A percentile compares a stretch with the other conserved stretches of the same genome.
These are phyloP conservation scores for Amblyjoppa fuscipennis DNA, from an alignment of 2,888 invertebrate genomes.

Conservation along the genomic window DNA sequence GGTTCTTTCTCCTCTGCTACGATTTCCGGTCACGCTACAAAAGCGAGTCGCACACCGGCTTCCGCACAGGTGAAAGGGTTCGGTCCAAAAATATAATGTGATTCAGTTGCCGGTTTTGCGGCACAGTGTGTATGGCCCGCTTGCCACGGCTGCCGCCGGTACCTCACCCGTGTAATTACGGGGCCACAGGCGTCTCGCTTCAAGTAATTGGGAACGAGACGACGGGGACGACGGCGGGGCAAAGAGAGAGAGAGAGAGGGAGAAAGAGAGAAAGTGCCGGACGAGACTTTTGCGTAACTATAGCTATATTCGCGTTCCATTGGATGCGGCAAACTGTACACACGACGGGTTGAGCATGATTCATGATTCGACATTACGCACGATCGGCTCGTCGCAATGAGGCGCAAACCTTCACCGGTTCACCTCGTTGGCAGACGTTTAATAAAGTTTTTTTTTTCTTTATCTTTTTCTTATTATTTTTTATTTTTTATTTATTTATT, in stretches of 20 bases:
- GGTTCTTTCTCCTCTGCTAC: constrained; percentile 29
- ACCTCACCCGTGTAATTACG: constrained; percentile 80
- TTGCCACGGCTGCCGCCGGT: constrained; percentile 62
- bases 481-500: not conserved
- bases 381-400: constrained; percentile 62
- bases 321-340: constrained; percentile 11
- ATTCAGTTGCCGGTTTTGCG: constrained; percentile 54
- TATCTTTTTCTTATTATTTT: not conserved
- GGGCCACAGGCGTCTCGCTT: constrained; percentile 74
- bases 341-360: constrained; percentile 69
- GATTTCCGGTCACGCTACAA: constrained; percentile 62
- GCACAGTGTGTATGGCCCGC: constrained; percentile 25
- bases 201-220: constrained; percentile 73
- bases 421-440: constrained; percentile 46
- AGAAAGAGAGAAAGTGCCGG: constrained; percentile 64
- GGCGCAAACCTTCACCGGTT: constrained; percentile 38
- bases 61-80: constrained; percentile 75
- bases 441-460: constrained; percentile 6
- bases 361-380: constrained; percentile 73
- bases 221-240: constrained; percentile 47
- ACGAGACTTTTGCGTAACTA: constrained; percentile 42
- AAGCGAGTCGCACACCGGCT: constrained; percentile 10
- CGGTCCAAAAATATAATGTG: constrained; percentile 59
- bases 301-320: constrained; percentile 3
- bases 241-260: constrained; percentile 61